Conservation (phyloP, 2,113 vertebrate genomes). For the Serilophus lunatus region DNA sequence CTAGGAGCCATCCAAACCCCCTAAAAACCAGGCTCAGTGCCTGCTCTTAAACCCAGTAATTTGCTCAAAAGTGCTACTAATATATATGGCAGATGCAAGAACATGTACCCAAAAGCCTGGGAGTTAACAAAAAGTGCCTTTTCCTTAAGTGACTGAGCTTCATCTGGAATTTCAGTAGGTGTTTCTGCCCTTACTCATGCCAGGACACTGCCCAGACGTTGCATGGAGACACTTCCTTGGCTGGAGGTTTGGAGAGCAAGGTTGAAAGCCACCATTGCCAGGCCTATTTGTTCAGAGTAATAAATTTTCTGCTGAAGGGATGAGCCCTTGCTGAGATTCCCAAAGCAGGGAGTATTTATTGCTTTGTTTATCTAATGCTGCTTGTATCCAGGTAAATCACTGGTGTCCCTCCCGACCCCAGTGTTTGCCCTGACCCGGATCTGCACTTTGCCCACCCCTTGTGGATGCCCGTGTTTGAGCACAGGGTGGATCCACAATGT, state of each 20-base stretch:
- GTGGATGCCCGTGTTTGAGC: not conserved
- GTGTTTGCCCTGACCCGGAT: not conserved
- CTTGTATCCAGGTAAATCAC: not conserved
- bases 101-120: rapidly evolving
- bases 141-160: not conserved
- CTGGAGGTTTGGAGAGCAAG: not conserved
- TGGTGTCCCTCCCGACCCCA: rapidly evolving
- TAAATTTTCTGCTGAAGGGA: not conserved
- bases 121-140: not conserved
- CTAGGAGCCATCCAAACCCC: not conserved
- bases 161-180: not conserved
- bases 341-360: not conserved
- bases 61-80: not conserved
- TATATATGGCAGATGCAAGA: rapidly evolving
- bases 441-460: rapidly evolving
- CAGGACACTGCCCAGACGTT: not conserved
- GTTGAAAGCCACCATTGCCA: not conserved
- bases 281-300: not conserved
- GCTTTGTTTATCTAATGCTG: not conserved
- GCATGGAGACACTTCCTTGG: not conserved
- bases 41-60: not conserved
- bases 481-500: not conserved
- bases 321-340: not conserved
- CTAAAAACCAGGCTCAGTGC: not conserved
- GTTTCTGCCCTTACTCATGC: not conserved